Evolutionary conservation across 2,888 invertebrate species (phyloP), one percentile per base, ranked within the genome.

Genomic region (Drosophila nr. perissopoda): DNA sequence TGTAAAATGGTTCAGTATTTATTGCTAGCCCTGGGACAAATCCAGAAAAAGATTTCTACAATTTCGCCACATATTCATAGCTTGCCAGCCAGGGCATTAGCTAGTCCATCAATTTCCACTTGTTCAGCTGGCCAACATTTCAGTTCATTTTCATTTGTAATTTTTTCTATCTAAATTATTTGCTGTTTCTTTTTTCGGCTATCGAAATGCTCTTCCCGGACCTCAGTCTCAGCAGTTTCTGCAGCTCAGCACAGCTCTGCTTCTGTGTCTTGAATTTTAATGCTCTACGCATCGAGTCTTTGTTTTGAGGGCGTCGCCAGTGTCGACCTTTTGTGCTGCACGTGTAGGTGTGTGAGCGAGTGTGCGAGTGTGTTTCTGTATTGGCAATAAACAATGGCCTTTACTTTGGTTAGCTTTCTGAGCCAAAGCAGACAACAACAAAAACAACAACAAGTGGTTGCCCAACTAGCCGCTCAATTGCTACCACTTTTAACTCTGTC

Each of bases 361-460:
- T 40, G 21, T 59, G 48, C 13, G 42, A 25, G 34, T 51, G 33
- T 67, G 16, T 33, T 51, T 33, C 33, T 74, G 68, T 51, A 45
- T 73, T 63, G 71, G 68, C 70, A 53, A 69, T 63, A 64, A 65
- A 79, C 71, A 71, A 69, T 78, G 85, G 87, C 76, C 84, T 81
- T 51, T 67, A 54, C 48, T 63, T 48, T 34, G 76, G 58, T 42
- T 57, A 38, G 58, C 67, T 66, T 73, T 73, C 36, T 70, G 66
- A 77, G 79, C 62, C 54, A 74, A 65, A 54, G 60, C 53, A 42
- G 45, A 68, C 51, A 78, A 62, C 49, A 64, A 42, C 48, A 54
- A 56, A 59, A 73, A 73, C 72, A 68, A 87, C 83, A 85, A 80
- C 83, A 84, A 89, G 89, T 83, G 84, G 89, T 84, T 84, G 78